Evolutionary conservation across 2,888 invertebrate genomes (phyloP).

Genomic region (Protophormia terraenovae): DNA sequence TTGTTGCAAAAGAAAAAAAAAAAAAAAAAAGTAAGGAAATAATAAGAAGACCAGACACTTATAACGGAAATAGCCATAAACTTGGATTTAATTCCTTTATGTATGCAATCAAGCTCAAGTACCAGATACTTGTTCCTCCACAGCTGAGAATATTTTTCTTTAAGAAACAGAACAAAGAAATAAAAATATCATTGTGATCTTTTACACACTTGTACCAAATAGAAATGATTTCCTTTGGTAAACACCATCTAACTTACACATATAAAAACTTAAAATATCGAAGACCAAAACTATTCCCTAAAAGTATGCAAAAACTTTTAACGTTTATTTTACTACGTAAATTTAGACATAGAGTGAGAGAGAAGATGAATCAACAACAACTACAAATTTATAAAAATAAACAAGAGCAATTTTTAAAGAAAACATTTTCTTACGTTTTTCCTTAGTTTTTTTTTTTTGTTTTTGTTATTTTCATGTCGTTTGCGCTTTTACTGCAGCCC

Average conservation of each 20-base stretch:
- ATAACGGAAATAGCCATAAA: slow-evolving; percentile 54
- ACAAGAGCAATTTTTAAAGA: slow-evolving; percentile 54
- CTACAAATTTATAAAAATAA: slow-evolving; percentile 31
- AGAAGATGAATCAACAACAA: neutral
- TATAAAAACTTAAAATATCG: neutral
- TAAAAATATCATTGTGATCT: slow-evolving; percentile 42
- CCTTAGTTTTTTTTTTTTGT: neutral
- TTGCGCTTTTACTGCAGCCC: slow-evolving; percentile 21
- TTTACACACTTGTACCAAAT: slow-evolving; percentile 41
- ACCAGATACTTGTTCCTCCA: neutral
- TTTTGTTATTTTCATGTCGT: slow-evolving; percentile 26
- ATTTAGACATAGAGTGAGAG: neutral
- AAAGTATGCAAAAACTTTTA: slow-evolving; percentile 62
- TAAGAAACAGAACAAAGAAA: neutral
- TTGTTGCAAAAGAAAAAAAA: slow-evolving; percentile 26
- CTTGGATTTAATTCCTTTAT: slow-evolving; percentile 51
- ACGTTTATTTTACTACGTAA: slow-evolving; percentile 41
- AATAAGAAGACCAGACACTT: slow-evolving; percentile 36
- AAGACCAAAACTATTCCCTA: slow-evolving; percentile 45
- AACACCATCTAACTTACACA: slow-evolving; percentile 34
- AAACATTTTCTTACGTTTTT: slow-evolving; percentile 49
- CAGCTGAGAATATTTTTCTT: neutral
- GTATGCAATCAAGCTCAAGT: neutral
- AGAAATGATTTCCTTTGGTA: slow-evolving; percentile 59
- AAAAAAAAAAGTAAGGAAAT: no score